Conservation (phyloP, 2,888 invertebrate genomes). For the Campopleginae sp. region DNA sequence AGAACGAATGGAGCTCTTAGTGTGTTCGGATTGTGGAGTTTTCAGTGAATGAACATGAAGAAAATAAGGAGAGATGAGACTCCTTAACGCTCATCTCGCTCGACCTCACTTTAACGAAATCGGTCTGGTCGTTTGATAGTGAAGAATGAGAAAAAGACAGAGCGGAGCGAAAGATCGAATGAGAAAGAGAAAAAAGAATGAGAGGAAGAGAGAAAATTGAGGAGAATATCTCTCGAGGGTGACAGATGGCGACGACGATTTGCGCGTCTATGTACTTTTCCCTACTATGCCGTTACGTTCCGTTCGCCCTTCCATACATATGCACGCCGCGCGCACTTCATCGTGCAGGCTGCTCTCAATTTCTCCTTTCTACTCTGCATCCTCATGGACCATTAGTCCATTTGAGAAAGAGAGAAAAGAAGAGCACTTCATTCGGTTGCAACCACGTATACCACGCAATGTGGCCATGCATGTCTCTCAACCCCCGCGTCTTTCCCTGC, state of each 20-base stretch:
- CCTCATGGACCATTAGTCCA: conserved; percentile 67
- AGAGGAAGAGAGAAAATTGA: conserved; percentile 13
- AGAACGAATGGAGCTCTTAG: conserved; percentile 15
- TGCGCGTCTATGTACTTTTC: conserved; percentile 57
- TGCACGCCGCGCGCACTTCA: conserved; percentile 32
- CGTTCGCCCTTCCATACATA: conserved; percentile 42
- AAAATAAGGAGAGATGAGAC: conserved; percentile 40
- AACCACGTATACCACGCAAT: conserved; percentile 27
- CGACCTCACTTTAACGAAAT: conserved; percentile 72
- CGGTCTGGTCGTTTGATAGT: conserved; percentile 68
- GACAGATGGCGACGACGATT: conserved; percentile 68
- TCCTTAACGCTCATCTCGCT: conserved; percentile 51
- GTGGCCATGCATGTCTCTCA: not conserved
- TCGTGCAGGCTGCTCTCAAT: conserved; percentile 59
- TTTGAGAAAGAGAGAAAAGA: conserved; percentile 54
- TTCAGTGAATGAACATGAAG: conserved; percentile 25
- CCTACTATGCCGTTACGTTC: conserved; percentile 37
- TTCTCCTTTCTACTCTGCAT: conserved; percentile 58
- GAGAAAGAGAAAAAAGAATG: not conserved
- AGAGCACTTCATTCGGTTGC: conserved; percentile 39
- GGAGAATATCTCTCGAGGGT: conserved; percentile 58
- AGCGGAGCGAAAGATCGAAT: not conserved
- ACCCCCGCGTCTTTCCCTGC: conserved; percentile 4
- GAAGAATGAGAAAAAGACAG: conserved; percentile 14
- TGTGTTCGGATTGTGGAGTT: conserved; percentile 24